Evolutionary conservation across 2,113 vertebrate genomes (phyloP).

Genomic region (Pleuronectes platessa): DNA sequence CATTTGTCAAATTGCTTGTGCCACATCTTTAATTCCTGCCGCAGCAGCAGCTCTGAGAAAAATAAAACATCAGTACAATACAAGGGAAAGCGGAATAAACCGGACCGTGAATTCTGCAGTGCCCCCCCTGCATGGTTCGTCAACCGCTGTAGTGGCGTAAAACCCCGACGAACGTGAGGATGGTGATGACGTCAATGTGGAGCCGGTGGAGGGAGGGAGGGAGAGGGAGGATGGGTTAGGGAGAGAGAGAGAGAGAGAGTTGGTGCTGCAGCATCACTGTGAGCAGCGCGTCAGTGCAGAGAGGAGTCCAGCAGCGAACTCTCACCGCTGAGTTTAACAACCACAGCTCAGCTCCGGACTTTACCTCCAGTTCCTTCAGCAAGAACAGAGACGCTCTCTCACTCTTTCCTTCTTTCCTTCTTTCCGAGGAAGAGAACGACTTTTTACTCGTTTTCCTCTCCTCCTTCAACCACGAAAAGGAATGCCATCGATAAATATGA

Average conservation of each 20-base stretch:
- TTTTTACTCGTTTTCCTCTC: conserved; percentile 19
- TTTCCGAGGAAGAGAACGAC: conserved; percentile 17
- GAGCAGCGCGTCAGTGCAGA: conserved; percentile 67
- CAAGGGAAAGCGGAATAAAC: conserved; percentile 65
- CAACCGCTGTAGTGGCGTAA: conserved; percentile 71
- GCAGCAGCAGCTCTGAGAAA: neutral
- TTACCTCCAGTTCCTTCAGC: neutral
- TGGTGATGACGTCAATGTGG: conserved; percentile 80
- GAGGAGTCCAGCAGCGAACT: conserved; percentile 40
- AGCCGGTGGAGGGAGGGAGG: conserved; percentile 7
- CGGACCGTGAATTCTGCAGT: conserved; percentile 73
- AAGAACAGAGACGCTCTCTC: neutral
- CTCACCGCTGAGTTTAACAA: neutral
- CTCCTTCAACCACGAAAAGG: conserved; percentile 58
- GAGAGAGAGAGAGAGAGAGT: neutral
- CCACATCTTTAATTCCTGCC: neutral
- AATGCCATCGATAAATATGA: conserved; percentile 89
- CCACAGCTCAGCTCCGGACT: neutral
- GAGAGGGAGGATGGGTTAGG: conserved; percentile 3
- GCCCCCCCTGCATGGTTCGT: conserved; percentile 40
- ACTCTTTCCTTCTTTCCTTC: neutral
- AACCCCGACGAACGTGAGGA: conserved; percentile 66
- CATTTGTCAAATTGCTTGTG: neutral
- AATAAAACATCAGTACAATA: neutral
- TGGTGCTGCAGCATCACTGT: conserved; percentile 71